phyloP scores from a whole-genome alignment of 2,888 invertebrate genomes.

The Lysandra bellargus region DNA sequence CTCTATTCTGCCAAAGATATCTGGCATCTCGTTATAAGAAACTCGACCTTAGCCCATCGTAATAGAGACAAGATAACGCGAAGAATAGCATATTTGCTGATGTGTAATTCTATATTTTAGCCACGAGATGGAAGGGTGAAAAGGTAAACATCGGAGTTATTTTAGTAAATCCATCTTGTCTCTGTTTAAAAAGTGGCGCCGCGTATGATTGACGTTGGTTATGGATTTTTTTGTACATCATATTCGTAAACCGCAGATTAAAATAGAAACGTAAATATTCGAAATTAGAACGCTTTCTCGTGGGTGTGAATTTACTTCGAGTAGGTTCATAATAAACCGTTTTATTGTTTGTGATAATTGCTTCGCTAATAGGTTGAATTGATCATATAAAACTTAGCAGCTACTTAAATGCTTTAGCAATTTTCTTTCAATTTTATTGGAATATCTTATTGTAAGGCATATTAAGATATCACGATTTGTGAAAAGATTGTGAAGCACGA shows the following conservation, averaged over 20 bases:
- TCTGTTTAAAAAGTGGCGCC: slow-evolving; percentile 76
- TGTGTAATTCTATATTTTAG: slow-evolving; percentile 78
- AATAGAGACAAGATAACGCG: slow-evolving; percentile 36
- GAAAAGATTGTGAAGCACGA: too few species aligned
- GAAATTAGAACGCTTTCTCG: slow-evolving; percentile 28
- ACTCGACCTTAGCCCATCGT: slow-evolving; percentile 49
- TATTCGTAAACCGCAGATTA: slow-evolving; percentile 44
- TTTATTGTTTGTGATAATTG: slow-evolving; percentile 12
- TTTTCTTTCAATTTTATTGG: too few species aligned
- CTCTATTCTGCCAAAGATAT: slow-evolving; percentile 47
- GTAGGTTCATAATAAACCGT: background rate
- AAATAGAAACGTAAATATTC: slow-evolving; percentile 41
- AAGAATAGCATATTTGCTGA: slow-evolving; percentile 54
- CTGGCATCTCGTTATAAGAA: slow-evolving; percentile 43
- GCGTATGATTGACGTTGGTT: slow-evolving; percentile 68
- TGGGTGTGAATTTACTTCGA: slow-evolving; percentile 20
- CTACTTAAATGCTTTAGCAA: background rate
- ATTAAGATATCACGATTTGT: too few species aligned
- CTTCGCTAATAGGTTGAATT: background rate
- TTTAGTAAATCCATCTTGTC: slow-evolving; percentile 76
- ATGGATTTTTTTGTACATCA: slow-evolving; percentile 51
- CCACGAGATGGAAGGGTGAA: slow-evolving; percentile 77
- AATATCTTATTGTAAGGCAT: too few species aligned
- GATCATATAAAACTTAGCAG: background rate
- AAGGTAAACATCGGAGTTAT: slow-evolving; percentile 76